Conservation (phyloP, 2,113 vertebrate species). For the Mesocricetus auratus region DNA sequence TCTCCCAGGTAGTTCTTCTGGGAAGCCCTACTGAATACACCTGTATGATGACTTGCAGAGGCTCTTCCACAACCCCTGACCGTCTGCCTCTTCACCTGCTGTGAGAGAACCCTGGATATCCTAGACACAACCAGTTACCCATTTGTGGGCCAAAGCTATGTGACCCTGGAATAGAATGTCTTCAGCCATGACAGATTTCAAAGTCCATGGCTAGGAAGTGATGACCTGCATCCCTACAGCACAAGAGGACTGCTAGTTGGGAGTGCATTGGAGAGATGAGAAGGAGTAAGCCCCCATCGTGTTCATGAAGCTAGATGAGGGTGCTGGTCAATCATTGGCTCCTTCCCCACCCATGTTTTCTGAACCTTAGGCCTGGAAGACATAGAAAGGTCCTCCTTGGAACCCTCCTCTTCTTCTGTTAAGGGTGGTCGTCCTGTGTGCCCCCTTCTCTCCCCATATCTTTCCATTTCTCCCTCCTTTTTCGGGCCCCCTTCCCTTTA, state of each 20-base stretch:
- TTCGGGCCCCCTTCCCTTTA: no score
- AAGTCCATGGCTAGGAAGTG: background rate
- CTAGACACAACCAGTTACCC: background rate
- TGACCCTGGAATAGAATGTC: background rate
- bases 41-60: background rate
- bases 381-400: background rate
- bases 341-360: background rate
- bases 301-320: background rate
- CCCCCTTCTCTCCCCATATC: no score
- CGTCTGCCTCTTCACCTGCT: background rate
- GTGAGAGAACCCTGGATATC: background rate
- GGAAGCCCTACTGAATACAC: background rate
- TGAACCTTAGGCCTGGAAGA: background rate
- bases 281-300: background rate
- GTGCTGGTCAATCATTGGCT: background rate
- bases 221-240: background rate
- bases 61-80: background rate
- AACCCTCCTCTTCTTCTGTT: background rate
- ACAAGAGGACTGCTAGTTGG: background rate
- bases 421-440: background rate
- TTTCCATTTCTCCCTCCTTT: background rate
- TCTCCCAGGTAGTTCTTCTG: background rate
- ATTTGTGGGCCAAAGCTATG: background rate
- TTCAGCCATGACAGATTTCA: background rate
- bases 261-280: background rate